These are phyloP conservation scores for Condylura cristata DNA, from an alignment of 2,113 vertebrate genomes.

Conservation along the genomic window DNA sequence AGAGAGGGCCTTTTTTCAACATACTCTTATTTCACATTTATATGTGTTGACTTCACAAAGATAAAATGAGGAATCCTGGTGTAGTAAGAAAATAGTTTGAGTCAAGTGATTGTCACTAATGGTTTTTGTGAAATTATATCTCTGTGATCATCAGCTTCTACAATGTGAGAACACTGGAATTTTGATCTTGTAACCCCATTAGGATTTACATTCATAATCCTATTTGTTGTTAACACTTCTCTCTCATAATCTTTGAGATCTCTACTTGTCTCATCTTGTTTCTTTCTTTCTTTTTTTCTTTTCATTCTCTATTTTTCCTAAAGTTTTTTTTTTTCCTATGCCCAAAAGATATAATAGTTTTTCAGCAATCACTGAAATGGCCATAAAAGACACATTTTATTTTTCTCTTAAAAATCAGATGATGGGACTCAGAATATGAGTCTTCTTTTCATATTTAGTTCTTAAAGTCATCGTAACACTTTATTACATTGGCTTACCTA, in stretches of 20 bases:
- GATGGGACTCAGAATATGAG: background rate
- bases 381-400: background rate
- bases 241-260: background rate
- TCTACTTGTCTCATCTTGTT: background rate
- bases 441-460: background rate
- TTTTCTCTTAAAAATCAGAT: background rate
- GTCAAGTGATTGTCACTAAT: conserved; percentile 47
- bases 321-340: background rate
- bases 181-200: background rate
- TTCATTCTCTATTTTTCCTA: background rate
- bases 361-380: background rate
- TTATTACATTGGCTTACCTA: background rate
- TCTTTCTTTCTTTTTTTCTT: background rate
- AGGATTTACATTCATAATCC: background rate
- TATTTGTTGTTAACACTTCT: background rate
- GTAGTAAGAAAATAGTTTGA: conserved; percentile 34
- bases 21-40: conserved; percentile 62
- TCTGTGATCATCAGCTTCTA: background rate
- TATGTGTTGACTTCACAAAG: conserved; percentile 50
- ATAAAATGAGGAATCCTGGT: background rate
- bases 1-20: too few species aligned
- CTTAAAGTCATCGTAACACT: background rate
- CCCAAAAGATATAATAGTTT: background rate
- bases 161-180: background rate
- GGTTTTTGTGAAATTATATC: background rate